Conservation (phyloP, 1,140 invertebrate genomes). For the Drosophila bocqueti region DNA sequence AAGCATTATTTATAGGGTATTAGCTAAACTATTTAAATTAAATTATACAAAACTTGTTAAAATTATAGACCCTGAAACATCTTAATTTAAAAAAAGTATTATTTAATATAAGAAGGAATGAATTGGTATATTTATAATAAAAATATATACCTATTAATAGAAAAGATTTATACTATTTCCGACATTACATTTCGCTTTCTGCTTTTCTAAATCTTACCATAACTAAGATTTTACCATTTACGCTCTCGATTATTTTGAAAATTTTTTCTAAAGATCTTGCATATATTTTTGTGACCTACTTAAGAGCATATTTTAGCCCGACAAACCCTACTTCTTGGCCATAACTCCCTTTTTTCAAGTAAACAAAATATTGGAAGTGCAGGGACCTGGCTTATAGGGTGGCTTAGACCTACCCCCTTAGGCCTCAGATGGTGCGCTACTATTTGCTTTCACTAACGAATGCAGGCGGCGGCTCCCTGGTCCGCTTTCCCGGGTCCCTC, state of each 20-base stretch:
- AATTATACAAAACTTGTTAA: neutral
- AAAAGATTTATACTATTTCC: too few relatives aligned
- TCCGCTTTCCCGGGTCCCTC: conserved; percentile 43
- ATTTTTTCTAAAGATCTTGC: too few relatives aligned
- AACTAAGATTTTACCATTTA: too few relatives aligned
- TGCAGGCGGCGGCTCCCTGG: conserved; percentile 51
- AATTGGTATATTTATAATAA: neutral
- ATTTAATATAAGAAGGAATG: too few relatives aligned
- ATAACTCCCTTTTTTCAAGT: conserved; percentile 1
- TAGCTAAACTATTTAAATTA: neutral
- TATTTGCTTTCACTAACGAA: conserved; percentile 82
- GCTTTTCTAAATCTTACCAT: too few relatives aligned
- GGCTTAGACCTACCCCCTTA: neutral
- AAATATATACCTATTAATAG: too few relatives aligned
- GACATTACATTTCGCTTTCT: too few relatives aligned
- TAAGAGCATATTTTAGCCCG: neutral
- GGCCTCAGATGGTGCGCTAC: conserved; percentile 2
- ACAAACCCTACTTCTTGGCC: neutral
- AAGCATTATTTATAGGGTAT: too few relatives aligned
- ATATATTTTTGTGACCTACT: neutral
- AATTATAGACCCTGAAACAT: too few relatives aligned
- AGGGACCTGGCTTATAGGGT: conserved; percentile 31
- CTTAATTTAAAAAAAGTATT: too few relatives aligned
- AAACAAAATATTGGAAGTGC: conserved; percentile 43
- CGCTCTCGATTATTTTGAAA: neutral